Evolutionary conservation across 2,888 invertebrate genomes (phyloP).

Genomic region (Epinotia nisella): DNA sequence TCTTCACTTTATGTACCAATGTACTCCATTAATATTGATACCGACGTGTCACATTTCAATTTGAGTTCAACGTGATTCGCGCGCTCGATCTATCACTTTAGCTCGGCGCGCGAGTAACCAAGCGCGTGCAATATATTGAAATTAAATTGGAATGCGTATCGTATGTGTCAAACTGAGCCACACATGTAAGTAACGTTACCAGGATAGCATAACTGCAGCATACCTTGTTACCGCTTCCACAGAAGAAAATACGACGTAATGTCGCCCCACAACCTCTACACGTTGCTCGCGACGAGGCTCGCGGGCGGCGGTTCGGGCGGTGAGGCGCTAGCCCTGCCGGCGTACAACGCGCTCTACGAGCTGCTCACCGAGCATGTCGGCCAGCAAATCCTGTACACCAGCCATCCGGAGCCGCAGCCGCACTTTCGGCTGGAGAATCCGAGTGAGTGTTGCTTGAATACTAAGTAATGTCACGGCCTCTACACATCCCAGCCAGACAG

Average conservation of each 20-base stretch:
- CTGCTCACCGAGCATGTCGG: constrained; percentile 99
- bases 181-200: too few species aligned
- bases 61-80: too few species aligned
- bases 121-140: too few species aligned
- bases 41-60: too few species aligned
- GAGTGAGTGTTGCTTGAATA: constrained; percentile 86
- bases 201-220: too few species aligned
- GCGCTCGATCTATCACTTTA: too few species aligned
- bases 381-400: constrained; percentile 96
- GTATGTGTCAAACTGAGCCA: too few species aligned
- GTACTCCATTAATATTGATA: too few species aligned
- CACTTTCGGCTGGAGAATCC: constrained; percentile 98
- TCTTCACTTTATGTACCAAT: too few species aligned
- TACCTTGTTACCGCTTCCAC: constrained; percentile 49
- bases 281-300: constrained; percentile 96
- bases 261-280: constrained; percentile 99
- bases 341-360: constrained; percentile 99
- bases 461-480: neutral
- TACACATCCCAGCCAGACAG: too few species aligned
- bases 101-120: too few species aligned
- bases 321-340: constrained; percentile 95
- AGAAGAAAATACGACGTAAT: constrained; percentile 99
- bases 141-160: too few species aligned
- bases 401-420: constrained; percentile 97
- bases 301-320: constrained; percentile 77